phyloP scores from a whole-genome alignment of 2,888 invertebrate genomes.

The Pelosia muscerda region DNA sequence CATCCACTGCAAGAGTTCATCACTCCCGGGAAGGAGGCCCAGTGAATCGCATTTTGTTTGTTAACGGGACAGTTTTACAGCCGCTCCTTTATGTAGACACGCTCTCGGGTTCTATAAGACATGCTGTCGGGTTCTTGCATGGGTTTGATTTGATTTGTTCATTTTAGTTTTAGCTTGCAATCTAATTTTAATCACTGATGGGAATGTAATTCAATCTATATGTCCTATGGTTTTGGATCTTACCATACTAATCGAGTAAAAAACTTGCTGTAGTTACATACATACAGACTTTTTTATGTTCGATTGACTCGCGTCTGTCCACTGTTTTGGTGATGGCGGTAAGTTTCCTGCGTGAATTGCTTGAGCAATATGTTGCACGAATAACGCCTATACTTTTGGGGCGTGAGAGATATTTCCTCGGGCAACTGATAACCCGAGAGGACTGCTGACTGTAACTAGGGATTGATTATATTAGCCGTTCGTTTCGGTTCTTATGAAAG shows the following conservation, averaged over 20 bases:
- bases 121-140: background rate
- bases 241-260: too few species aligned
- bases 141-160: background rate
- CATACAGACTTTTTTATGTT: too few species aligned
- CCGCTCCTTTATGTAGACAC: too few species aligned
- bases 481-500: background rate
- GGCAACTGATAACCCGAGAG: too few species aligned
- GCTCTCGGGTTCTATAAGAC: background rate
- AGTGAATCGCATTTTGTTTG: conserved; percentile 58
- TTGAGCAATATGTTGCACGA: background rate
- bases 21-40: conserved; percentile 59
- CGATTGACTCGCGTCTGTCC: too few species aligned
- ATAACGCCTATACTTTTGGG: background rate
- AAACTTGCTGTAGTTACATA: too few species aligned
- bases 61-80: conserved; percentile 38
- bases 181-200: background rate
- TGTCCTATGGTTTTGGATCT: too few species aligned
- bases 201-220: background rate
- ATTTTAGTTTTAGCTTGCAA: background rate
- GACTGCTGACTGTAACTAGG: too few species aligned
- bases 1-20: conserved; percentile 78
- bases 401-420: too few species aligned
- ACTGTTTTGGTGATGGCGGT: too few species aligned
- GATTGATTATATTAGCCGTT: background rate
- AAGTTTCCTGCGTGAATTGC: background rate